Conservation (phyloP, 2,888 invertebrate species). For the Isoperla grammatica region DNA sequence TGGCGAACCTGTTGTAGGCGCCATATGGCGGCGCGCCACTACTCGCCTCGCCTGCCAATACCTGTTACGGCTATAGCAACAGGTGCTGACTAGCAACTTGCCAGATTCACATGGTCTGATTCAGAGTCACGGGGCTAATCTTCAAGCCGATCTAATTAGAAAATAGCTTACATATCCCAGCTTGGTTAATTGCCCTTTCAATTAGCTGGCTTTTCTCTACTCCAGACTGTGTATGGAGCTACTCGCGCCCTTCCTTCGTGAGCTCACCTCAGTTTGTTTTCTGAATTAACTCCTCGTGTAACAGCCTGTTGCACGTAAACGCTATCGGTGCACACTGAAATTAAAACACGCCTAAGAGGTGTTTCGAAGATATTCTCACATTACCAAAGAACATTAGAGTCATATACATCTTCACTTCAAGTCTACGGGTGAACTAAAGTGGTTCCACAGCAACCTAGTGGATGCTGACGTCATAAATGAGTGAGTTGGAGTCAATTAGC, state of each 20-base stretch:
- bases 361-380: too few relatives aligned
- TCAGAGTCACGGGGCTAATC: slow-evolving; percentile 8
- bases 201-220: slow-evolving; percentile 17
- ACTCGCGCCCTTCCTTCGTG: slow-evolving; percentile 3
- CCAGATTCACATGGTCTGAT: slow-evolving; percentile 1
- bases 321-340: too few relatives aligned
- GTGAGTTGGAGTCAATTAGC: too few relatives aligned
- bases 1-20: slow-evolving; percentile 17
- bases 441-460: too few relatives aligned
- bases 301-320: too few relatives aligned
- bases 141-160: slow-evolving; percentile 8
- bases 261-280: slow-evolving; percentile 15
- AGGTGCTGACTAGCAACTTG: slow-evolving; percentile 13
- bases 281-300: background rate
- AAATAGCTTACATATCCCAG: slow-evolving; percentile 12
- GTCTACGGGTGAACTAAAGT: too few relatives aligned
- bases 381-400: too few relatives aligned
- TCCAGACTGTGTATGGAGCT: background rate
- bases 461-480: too few relatives aligned
- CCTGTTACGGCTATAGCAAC: slow-evolving; percentile 13
- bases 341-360: too few relatives aligned
- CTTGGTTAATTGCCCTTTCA: slow-evolving; percentile 22
- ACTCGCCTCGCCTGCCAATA: too few relatives aligned
- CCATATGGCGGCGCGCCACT: slow-evolving; percentile 22
- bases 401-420: too few relatives aligned